Evolutionary conservation across 2,888 invertebrate genomes (phyloP).

Genomic region (Volucella zonaria): DNA sequence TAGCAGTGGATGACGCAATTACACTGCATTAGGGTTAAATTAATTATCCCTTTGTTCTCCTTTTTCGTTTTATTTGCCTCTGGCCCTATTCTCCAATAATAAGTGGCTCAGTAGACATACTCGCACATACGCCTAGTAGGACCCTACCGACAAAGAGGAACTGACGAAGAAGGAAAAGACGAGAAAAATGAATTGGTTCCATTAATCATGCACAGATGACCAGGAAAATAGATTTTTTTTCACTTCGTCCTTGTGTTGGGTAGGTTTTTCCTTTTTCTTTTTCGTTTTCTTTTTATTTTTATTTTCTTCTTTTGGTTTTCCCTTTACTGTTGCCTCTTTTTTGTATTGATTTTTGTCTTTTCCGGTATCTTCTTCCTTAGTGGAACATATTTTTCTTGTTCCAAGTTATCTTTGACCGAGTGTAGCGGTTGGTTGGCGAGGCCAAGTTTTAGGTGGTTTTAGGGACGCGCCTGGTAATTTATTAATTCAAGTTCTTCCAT

Average conservation of each 20-base stretch:
- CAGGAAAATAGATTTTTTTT: slow-evolving; percentile 73
- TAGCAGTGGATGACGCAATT: slow-evolving; percentile 65
- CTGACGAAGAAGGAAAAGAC: slow-evolving; percentile 5
- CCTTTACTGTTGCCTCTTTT: slow-evolving; percentile 53
- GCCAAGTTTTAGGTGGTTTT: slow-evolving; percentile 8
- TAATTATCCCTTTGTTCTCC: slow-evolving; percentile 64
- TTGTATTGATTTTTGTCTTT: slow-evolving; percentile 70
- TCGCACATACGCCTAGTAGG: slow-evolving; percentile 21
- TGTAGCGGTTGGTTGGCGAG: slow-evolving; percentile 4
- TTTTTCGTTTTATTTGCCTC: slow-evolving; percentile 41
- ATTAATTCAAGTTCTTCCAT: slow-evolving; percentile 59
- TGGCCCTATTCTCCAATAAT: slow-evolving; percentile 42
- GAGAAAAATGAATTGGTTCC: slow-evolving; percentile 65
- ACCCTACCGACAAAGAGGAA: slow-evolving; percentile 28
- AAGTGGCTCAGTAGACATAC: slow-evolving; percentile 58
- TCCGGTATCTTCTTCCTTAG: slow-evolving; percentile 23
- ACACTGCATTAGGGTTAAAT: slow-evolving; percentile 73
- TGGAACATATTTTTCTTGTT: slow-evolving; percentile 45
- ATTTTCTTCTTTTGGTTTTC: slow-evolving; percentile 22
- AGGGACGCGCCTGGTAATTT: slow-evolving; percentile 62
- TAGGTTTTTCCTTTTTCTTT: no score
- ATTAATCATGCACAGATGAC: slow-evolving; percentile 74
- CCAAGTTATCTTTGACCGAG: slow-evolving; percentile 28
- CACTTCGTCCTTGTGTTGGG: slow-evolving; percentile 63
- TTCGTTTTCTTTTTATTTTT: slow-evolving; percentile 11